Conservation (phyloP, 2,113 vertebrate genomes). For the Percina caprodes region DNA sequence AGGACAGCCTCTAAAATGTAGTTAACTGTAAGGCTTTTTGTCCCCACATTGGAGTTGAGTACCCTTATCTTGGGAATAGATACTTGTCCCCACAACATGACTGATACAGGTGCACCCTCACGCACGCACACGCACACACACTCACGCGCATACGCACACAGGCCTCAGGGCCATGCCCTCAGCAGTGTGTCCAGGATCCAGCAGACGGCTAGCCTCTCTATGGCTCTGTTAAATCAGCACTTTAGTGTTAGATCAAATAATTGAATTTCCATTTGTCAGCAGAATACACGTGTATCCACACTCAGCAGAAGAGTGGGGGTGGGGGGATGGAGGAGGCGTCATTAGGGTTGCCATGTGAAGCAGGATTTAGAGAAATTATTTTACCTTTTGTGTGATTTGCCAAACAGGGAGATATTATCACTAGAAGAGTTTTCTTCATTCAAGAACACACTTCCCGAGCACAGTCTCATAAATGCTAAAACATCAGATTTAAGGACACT, state of each 20-base stretch:
- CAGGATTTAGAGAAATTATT: conserved; percentile 9
- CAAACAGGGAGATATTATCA: neutral
- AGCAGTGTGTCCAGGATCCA: conserved; percentile 17
- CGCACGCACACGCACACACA: neutral
- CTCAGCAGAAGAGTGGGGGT: conserved; percentile 33
- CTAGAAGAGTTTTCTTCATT: neutral
- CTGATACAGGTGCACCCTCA: too few species aligned
- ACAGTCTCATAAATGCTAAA: conserved; percentile 12
- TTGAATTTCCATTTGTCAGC: conserved; percentile 70
- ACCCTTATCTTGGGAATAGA: neutral
- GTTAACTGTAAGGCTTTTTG: neutral
- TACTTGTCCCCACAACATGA: neutral
- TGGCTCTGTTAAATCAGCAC: conserved; percentile 65
- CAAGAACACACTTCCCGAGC: conserved; percentile 9
- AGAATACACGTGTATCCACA: conserved; percentile 44
- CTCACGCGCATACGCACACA: neutral
- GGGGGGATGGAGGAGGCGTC: neutral
- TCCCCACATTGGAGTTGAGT: neutral
- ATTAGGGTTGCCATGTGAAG: neutral
- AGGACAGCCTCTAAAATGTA: neutral
- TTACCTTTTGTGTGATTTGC: conserved; percentile 1
- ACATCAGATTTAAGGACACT: neutral
- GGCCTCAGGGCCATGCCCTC: conserved; percentile 14
- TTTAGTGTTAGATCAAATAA: conserved; percentile 72
- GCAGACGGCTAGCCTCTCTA: conserved; percentile 14